Evolutionary conservation across 2,797 vertebrate species (phyloP), one percentile per base, ranked within the genome.

Genomic region (Eleutherodactylus coqui): DNA sequence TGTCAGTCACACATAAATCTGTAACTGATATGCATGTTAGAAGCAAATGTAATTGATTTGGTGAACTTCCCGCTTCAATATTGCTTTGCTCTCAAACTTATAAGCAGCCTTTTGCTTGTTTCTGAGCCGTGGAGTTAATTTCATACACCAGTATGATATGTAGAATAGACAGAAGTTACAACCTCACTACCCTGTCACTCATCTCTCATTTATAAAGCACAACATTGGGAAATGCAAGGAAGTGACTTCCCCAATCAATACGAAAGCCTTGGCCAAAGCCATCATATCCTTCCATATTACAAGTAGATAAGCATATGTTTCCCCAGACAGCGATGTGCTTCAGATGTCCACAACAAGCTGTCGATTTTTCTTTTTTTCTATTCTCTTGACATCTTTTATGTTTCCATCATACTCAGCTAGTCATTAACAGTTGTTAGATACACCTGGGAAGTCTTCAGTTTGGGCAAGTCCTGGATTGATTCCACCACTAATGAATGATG

Each of bases 181-280:
- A 21, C 34, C 67, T 24, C 24, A 19, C 7, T 29, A 16, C 38
- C 16, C 16, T 78, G 21, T 58, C 34, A 58, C 47, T 32, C 27
- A 17, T 49, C 43, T 55, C 10, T 41, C 43, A 49, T 62, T 79
- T 16, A 29, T 27, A 62, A 55, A 14, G 53, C 53, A 77, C 11
- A 38, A 62, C 17, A 62, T 60, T 8, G 16, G 1, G 27, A 16
- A 75, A 29, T 6, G 53, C 1, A 55, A 14, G 9, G 9, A 13
- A 47, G 47, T 14, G 62, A 85, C 47, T 67, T 84, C 43, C 73
- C 64, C n/a, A 70, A 85, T 85, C 62, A 55, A 78, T 85, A 85
- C 43, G 32, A n/a, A 55, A 43, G 21, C 36, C 45, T 70, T 49
- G 60, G 19, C 34, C 62, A 19, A 51, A 69, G 75, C 34, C n/a